Evolutionary conservation across 1,140 invertebrate species (phyloP), one percentile per base, ranked within the genome.

Genomic region (Pseudoatta argentina): DNA sequence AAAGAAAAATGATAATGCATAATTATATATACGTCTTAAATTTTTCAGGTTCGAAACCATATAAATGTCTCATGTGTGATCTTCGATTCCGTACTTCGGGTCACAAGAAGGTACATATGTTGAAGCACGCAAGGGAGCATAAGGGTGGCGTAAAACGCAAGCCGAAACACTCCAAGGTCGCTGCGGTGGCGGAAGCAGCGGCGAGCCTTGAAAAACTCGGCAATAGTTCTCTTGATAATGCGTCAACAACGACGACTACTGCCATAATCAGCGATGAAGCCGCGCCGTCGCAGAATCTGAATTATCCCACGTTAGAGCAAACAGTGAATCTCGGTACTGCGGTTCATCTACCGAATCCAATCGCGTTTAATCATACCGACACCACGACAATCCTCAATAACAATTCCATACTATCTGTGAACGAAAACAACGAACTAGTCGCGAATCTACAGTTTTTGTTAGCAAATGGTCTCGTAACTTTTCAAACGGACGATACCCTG

Each of bases 31-130:
- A 71, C 12, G 34, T 12, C 57, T 59, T 16, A 61, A 67, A 92
- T 64, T 61, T 86, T 75, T 86, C 93, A 94, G 97, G 97, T 63
- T 95, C 95, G 2, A 97, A 97, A 91, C 97, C 97, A 1, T 97
- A 97, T 91, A 95, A 96, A 55, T 98, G 97, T 92, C 92, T 94
- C 1, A 93, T 96, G 67, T 98, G 97, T 93, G 95, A 96, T 44
- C 93, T 96, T 30, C 94, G 95, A 75, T 98, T 97, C 91, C 93
- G 97, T 92, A 98, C 97, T 1, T 96, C 96, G 2, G 97, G 97
- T 8, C 97, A 97, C 86, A 95, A 96, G 48, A 97, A 97, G 89
- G 95, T 96, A 30, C 97, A 98, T 87, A 88, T 96, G 27, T 69
- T 95, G 67, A 96, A 96, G 6, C 97, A 97, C 86, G 95, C 95